These are phyloP conservation scores for Caenorhabditis sp. DNA, from an alignment of 2,888 invertebrate species.

Conservation along the genomic window DNA sequence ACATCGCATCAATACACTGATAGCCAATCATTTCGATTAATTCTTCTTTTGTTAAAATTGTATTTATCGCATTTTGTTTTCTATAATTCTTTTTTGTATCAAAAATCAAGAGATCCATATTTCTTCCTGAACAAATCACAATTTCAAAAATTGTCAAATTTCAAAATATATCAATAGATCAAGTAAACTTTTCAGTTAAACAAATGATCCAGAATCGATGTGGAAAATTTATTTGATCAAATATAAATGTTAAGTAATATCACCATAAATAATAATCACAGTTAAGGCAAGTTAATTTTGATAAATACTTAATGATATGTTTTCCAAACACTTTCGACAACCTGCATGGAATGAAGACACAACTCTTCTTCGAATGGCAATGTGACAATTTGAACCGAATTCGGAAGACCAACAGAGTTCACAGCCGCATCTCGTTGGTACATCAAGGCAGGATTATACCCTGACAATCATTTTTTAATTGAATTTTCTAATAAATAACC, in stretches of 20 bases:
- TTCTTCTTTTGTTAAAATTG: constrained; percentile 10
- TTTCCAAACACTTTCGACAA: constrained; percentile 42
- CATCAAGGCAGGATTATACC: constrained; percentile 47
- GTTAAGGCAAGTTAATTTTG: too few species aligned
- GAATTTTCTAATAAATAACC: too few species aligned
- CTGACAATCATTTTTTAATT: too few species aligned
- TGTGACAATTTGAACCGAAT: constrained; percentile 61
- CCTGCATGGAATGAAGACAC: constrained; percentile 58
- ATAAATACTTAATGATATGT: not conserved
- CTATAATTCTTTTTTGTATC: constrained; percentile 19
- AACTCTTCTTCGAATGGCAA: constrained; percentile 59
- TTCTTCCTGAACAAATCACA: too few species aligned
- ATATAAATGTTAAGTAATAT: not conserved
- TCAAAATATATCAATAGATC: not conserved
- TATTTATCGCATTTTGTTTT: not conserved
- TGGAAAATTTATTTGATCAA: not conserved
- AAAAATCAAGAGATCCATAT: constrained; percentile 35
- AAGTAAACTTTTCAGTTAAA: not conserved
- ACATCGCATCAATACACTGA: constrained; percentile 6
- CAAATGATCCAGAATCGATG: not conserved
- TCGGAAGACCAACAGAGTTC: constrained; percentile 56
- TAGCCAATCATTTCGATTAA: constrained; percentile 8
- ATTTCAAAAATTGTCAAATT: not conserved
- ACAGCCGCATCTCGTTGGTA: constrained; percentile 42
- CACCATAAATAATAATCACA: not conserved